phyloP scores from a whole-genome alignment of 2,888 invertebrate genomes.

The Diaprepes abbreviatus region DNA sequence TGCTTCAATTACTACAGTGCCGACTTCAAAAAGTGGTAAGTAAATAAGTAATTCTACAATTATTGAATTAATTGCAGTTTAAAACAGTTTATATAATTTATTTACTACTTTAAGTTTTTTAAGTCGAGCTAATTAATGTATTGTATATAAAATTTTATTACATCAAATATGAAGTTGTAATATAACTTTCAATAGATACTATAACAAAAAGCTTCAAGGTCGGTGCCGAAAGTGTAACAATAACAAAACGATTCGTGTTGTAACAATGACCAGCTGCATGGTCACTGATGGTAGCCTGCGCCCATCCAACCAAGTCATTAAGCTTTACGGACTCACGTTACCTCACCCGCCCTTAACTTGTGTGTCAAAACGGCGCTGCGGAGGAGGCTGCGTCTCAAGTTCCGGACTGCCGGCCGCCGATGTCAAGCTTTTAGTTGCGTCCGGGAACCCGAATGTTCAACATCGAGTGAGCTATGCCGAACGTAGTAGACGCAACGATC shows the following conservation, averaged over 20 bases:
- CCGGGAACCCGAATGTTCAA: constrained; percentile 63
- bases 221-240: constrained; percentile 34
- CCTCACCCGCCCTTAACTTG: constrained; percentile 49
- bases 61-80: too few relatives aligned
- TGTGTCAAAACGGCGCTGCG: constrained; percentile 41
- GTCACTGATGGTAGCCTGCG: constrained; percentile 43
- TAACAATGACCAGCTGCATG: constrained; percentile 44
- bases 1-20: too few relatives aligned
- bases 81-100: too few relatives aligned
- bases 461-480: constrained; percentile 51
- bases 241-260: constrained; percentile 34
- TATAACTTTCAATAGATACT: too few relatives aligned
- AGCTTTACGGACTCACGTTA: constrained; percentile 5
- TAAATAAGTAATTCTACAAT: too few relatives aligned
- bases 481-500: constrained; percentile 42
- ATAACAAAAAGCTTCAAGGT: constrained; percentile 19
- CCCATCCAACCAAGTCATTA: constrained; percentile 37
- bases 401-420: constrained; percentile 52
- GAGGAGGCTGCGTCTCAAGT: constrained; percentile 49
- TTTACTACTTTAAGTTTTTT: too few relatives aligned
- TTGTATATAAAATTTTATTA: too few relatives aligned
- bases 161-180: too few relatives aligned
- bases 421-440: constrained; percentile 61
- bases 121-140: too few relatives aligned
- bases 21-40: too few relatives aligned